A percentile compares a stretch with the other conserved stretches of the same genome.
These are phyloP conservation scores for Cranoglanis bouderius DNA, from an alignment of 2,113 vertebrate genomes.

Conservation along the genomic window DNA sequence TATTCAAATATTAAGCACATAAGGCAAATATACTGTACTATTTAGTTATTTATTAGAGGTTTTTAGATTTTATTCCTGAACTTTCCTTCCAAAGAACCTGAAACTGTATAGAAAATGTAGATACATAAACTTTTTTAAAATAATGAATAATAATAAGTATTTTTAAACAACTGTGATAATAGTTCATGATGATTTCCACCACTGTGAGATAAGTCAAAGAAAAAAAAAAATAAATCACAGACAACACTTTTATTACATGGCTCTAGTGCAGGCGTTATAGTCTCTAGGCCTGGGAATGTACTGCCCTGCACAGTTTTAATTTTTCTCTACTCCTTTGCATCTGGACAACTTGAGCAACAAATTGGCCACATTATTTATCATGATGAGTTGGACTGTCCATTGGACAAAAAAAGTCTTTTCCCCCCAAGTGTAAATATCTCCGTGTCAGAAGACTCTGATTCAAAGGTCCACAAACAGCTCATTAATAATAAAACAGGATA, in stretches of 20 bases:
- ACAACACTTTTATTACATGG: not conserved
- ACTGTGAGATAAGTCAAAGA: not conserved
- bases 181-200: not conserved
- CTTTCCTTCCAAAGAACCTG: not conserved
- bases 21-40: not conserved
- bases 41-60: not conserved
- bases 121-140: not conserved
- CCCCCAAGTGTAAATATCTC: not conserved
- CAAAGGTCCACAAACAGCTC: not conserved
- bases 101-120: not conserved
- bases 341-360: not conserved
- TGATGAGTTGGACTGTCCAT: not conserved
- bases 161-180: not conserved
- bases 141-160: too few relatives aligned
- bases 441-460: not conserved
- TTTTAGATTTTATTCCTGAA: not conserved
- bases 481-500: constrained; percentile 2
- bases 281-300: not conserved
- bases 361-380: not conserved
- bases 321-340: not conserved
- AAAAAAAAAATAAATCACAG: not conserved
- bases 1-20: not conserved
- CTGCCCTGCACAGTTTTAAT: too few relatives aligned
- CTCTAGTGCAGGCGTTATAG: not conserved
- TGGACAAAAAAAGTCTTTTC: not conserved